phyloP scores from a whole-genome alignment of 2,888 invertebrate species.

The Acleris emargana region DNA sequence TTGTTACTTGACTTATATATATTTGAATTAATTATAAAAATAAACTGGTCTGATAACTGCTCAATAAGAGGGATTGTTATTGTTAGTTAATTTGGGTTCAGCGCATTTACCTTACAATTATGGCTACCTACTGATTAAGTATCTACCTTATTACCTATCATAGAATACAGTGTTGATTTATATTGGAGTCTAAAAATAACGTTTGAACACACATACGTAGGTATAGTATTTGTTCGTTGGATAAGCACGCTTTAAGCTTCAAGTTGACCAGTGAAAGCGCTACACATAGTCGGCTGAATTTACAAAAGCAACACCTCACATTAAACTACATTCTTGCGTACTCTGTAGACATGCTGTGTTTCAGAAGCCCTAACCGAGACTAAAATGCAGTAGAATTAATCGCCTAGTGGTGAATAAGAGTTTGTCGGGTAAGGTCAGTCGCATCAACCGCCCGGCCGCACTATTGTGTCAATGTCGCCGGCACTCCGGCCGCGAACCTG shows the following conservation, averaged over 20 bases:
- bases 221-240: not conserved
- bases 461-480: conserved; percentile 78
- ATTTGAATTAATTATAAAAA: no score
- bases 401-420: conserved; percentile 3
- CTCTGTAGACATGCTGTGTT: conserved; percentile 52
- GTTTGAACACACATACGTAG: not conserved
- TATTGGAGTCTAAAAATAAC: not conserved
- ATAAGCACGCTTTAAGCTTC: conserved; percentile 25
- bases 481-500: conserved; percentile 85
- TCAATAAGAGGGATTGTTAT: no score
- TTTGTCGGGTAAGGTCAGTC: conserved; percentile 17
- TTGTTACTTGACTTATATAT: no score
- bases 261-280: conserved; percentile 62
- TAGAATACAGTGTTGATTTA: no score
- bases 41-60: no score
- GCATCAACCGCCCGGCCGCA: conserved; percentile 56
- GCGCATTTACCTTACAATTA: no score
- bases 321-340: conserved; percentile 51
- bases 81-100: no score
- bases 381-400: not conserved
- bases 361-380: conserved; percentile 19
- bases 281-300: conserved; percentile 50
- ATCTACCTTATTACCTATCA: no score
- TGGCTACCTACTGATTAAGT: no score
- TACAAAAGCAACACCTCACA: conserved; percentile 72